Base-by-base conservation (phyloP, 2,888 invertebrate species). In the Athetis lepigone region DNA sequence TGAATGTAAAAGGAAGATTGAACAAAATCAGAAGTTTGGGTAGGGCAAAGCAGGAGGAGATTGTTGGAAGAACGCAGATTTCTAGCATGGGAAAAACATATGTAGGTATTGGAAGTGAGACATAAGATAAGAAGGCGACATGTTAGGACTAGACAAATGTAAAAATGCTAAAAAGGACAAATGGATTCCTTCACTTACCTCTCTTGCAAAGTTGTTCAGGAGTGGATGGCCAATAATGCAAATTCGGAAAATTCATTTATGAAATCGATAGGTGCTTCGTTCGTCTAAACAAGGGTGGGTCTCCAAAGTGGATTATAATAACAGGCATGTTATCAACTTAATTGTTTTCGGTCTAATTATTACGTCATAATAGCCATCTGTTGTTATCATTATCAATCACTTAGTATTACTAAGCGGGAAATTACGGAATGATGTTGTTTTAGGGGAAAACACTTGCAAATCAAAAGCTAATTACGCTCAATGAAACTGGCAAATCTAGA, bases 231-330 rank as follows among this genome's bases (percentile, higher is more conserved):
- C 13, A 58, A 42, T 39, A 29, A 27, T 23, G n/a, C 19, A 46
- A 39, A 40, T 70, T 69, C 13, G 16, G 19, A 16, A 67, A 43
- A 39, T 55, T 43, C 59, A 42, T 40, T 55, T 11, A 51, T 39
- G 47, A 40, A 60, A 68, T 68, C 51, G 49, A 60, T 74, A 43
- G 18, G 39, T 60, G 16, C 27, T 42, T 19, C 13, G n/a, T 50
- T 49, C 37, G 23, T 27, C 36, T 25, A 43, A 59, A 55, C 47
- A 39, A 33, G 25, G 69, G 39, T 21, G 55, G 52, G 43, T 29
- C 47, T 39, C 25, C 45, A 71, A 68, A 71, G 60, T 74, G 43
- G 60, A 74, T 71, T 74, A 60, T 68, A 74, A 60, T 60, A 60
- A 52, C 69, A 42, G 51, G 5, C 33, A 37, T 61, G 49, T 33